These are phyloP conservation scores for Brachystomella parvula DNA, from an alignment of 1,140 invertebrate species.

Conservation along the genomic window DNA sequence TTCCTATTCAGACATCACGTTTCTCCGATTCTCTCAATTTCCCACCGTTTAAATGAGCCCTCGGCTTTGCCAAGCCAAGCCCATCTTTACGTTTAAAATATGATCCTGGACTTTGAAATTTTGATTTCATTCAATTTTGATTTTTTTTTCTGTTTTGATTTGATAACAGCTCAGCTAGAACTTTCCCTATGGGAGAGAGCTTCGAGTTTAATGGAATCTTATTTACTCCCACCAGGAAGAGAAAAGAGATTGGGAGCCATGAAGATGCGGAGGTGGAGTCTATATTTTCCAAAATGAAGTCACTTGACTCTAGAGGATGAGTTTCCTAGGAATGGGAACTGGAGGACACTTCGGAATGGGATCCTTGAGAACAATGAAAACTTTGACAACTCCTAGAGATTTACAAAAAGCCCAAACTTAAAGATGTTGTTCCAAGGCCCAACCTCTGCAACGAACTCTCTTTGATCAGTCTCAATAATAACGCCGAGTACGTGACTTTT, in stretches of 20 bases:
- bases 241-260: no score
- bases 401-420: not conserved
- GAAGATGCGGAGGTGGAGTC: no score
- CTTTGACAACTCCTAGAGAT: not conserved
- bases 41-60: not conserved
- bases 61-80: no score
- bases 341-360: not conserved
- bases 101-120: no score
- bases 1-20: slow-evolving; percentile 35
- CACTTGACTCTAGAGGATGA: not conserved
- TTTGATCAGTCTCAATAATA: not conserved
- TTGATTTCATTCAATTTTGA: no score
- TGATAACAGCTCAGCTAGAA: no score
- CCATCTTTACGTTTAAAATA: no score
- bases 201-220: no score
- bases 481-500: slow-evolving; percentile 32
- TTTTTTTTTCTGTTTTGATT: no score
- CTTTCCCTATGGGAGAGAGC: no score
- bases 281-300: not conserved
- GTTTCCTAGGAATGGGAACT: not conserved
- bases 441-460: not conserved
- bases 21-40: slow-evolving; percentile 15
- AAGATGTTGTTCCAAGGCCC: no score
- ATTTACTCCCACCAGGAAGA: no score
- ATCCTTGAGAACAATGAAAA: slow-evolving; percentile 2